Conservation (phyloP, 1,140 invertebrate species). For the Belonocnema kinseyi region DNA sequence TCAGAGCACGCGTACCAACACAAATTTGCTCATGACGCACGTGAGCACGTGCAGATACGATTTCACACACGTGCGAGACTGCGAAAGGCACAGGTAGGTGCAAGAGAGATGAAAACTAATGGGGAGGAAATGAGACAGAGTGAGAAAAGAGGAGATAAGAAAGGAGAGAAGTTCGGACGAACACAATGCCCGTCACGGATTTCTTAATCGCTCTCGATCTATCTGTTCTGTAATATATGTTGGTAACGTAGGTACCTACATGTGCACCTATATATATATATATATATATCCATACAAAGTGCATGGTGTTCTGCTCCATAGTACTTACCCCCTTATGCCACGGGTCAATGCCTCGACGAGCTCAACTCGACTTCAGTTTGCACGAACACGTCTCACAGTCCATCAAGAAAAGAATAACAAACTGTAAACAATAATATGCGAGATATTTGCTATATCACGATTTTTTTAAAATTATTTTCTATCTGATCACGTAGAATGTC, state of each 20-base stretch:
- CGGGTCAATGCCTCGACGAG: conserved; percentile 64
- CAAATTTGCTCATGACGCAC: conserved; percentile 50
- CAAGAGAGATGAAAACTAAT: conserved; percentile 19
- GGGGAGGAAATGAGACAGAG: conserved; percentile 27
- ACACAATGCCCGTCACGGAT: conserved; percentile 72
- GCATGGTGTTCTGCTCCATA: conserved; percentile 6
- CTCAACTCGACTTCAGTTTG: conserved; percentile 49
- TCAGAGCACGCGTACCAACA: conserved; percentile 42
- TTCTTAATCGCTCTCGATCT: conserved; percentile 74
- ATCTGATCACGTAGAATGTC: too few species aligned
- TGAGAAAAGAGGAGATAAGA: background rate
- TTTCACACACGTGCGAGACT: conserved; percentile 48
- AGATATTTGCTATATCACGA: too few species aligned
- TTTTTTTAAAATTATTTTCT: too few species aligned
- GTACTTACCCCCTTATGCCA: conserved; percentile 52
- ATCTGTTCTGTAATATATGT: conserved; percentile 64
- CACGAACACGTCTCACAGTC: conserved; percentile 28
- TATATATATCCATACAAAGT: background rate
- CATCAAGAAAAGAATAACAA: too few species aligned
- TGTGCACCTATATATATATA: conserved; percentile 11
- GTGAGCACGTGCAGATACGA: conserved; percentile 54
- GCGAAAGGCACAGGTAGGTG: background rate
- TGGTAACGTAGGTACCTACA: conserved; percentile 41
- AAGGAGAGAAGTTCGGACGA: conserved; percentile 35
- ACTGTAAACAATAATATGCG: too few species aligned